Evolutionary conservation across 2,113 vertebrate species (phyloP).

Genomic region (Alethe castanea): DNA sequence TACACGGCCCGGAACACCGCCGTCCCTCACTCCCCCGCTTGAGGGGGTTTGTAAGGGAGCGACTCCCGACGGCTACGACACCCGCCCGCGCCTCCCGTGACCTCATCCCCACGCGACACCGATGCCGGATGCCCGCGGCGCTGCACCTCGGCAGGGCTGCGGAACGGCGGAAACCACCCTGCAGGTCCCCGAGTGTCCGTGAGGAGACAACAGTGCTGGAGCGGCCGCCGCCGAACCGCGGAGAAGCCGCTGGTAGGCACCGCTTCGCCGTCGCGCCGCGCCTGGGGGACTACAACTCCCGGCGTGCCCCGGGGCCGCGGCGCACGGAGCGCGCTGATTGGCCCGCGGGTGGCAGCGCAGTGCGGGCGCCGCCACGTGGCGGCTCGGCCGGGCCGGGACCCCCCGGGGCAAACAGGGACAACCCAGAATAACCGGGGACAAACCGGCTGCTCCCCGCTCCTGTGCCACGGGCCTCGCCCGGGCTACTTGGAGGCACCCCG

Average conservation of each 20-base stretch:
- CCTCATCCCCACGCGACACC: neutral
- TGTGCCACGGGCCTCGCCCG: neutral
- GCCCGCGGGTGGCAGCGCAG: neutral
- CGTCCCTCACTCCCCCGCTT: neutral
- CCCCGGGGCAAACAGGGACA: neutral
- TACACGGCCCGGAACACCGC: accelerated
- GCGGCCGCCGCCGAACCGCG: neutral
- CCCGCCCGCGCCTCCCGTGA: too few species aligned
- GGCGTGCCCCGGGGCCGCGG: neutral
- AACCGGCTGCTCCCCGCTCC: neutral
- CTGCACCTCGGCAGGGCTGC: neutral
- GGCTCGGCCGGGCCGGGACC: neutral
- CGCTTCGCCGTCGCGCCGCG: accelerated
- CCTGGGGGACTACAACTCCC: neutral
- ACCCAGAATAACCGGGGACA: neutral
- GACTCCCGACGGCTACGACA: accelerated
- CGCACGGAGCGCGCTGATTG: neutral
- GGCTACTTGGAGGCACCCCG: neutral
- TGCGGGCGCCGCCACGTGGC: neutral
- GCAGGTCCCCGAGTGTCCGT: neutral
- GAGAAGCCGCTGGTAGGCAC: accelerated
- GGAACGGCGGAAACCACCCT: neutral
- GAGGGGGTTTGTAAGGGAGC: accelerated
- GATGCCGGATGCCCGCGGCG: accelerated
- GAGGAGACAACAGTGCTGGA: accelerated